These are phyloP conservation scores for Oikopleura albicans DNA, from an alignment of 23 tunicate genomes.

Conservation along the genomic window DNA sequence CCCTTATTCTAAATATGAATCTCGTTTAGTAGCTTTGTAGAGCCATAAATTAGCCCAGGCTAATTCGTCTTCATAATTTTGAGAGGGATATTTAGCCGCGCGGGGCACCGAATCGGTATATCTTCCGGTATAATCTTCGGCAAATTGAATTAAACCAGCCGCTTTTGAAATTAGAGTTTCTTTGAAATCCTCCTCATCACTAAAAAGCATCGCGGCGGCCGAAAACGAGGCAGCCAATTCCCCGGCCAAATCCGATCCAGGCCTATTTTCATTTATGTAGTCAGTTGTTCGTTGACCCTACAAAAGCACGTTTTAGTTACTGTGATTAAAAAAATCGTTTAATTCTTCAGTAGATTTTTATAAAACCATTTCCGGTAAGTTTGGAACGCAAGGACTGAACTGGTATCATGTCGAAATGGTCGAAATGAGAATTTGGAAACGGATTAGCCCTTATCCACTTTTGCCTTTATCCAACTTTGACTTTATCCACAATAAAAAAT, in stretches of 20 bases:
- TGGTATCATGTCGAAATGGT: no score
- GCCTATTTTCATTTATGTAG: slow-evolving; percentile 21
- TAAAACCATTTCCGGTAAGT: no score
- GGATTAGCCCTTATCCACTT: no score
- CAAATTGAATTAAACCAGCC: slow-evolving; percentile 9
- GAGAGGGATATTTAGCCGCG: background rate
- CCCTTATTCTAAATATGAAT: no score
- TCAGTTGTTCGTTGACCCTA: slow-evolving; percentile 28
- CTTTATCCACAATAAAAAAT: no score
- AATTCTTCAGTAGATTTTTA: no score
- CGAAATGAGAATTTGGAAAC: no score
- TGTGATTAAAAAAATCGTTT: no score
- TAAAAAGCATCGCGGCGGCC: slow-evolving; percentile 38
- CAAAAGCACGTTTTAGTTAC: no score
- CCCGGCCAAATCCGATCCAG: slow-evolving; percentile 48
- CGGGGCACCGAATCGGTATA: slow-evolving; percentile 16
- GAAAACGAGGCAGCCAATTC: slow-evolving; percentile 70
- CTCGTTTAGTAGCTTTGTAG: background rate
- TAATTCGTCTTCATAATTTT: background rate
- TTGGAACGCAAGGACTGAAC: no score
- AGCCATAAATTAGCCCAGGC: background rate
- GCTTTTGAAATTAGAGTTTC: slow-evolving; percentile 18
- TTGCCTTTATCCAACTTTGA: no score
- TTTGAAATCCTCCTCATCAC: slow-evolving; percentile 19
- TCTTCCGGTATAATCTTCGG: slow-evolving; percentile 9